Conservation (phyloP, 1,140 invertebrate species). For the Apis florea region DNA sequence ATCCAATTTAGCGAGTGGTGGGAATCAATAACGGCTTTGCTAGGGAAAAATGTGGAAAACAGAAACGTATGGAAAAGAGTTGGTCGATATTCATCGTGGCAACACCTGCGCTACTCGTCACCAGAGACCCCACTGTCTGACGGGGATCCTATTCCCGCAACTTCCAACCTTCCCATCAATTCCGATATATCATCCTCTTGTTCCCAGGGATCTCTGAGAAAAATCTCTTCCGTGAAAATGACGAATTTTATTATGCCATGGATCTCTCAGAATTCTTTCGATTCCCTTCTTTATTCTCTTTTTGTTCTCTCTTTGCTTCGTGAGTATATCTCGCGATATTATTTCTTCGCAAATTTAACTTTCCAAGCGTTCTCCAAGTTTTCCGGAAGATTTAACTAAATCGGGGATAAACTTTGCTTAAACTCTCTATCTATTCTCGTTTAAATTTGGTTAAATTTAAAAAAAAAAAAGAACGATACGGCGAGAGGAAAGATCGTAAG, state of each 20-base stretch:
- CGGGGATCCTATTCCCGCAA: slow-evolving; percentile 4
- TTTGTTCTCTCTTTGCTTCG: too few relatives aligned
- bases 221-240: background rate
- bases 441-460: too few relatives aligned
- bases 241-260: background rate
- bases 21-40: background rate
- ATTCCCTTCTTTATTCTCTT: too few relatives aligned
- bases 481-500: too few relatives aligned
- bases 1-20: background rate
- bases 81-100: background rate
- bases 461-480: too few relatives aligned
- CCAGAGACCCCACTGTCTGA: background rate
- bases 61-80: background rate
- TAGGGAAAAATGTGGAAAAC: background rate
- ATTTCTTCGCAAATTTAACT: too few relatives aligned
- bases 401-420: too few relatives aligned
- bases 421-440: too few relatives aligned
- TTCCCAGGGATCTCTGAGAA: background rate
- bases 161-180: background rate
- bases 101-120: slow-evolving; percentile 12
- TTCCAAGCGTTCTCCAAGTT: too few relatives aligned
- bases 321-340: too few relatives aligned
- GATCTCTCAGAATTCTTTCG: too few relatives aligned
- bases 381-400: too few relatives aligned
- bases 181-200: background rate